Evolutionary conservation across 92 coral and sea anemone species (phyloP).

Genomic region (Scolanthus callimorphus): DNA sequence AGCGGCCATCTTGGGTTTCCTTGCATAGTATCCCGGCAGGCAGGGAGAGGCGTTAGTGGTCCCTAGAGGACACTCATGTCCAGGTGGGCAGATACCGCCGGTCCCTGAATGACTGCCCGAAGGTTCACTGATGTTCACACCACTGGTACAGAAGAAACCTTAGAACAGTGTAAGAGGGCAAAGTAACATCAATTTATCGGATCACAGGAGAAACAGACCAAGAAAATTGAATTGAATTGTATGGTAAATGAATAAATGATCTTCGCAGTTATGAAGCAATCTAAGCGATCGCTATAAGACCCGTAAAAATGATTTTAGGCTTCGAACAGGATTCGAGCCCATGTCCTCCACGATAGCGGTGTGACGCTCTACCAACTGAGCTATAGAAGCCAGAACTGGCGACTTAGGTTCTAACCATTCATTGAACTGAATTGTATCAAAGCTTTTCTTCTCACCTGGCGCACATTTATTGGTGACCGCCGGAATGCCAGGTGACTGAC

Average conservation of each 20-base stretch:
- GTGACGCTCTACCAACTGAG: no score
- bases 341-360: no score
- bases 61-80: constrained; percentile 89
- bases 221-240: no score
- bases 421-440: no score
- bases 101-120: constrained; percentile 51
- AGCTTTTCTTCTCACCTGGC: constrained; percentile 80
- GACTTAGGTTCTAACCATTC: no score
- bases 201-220: neutral
- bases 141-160: constrained; percentile 92
- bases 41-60: constrained; percentile 75
- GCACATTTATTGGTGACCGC: constrained; percentile 78
- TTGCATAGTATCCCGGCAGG: constrained; percentile 77
- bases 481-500: constrained; percentile 78
- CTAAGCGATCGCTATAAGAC: no score
- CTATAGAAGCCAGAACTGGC: no score
- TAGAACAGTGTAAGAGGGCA: neutral
- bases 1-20: constrained; percentile 65
- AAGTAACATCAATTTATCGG: no score
- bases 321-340: no score
- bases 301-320: no score
- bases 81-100: constrained; percentile 83
- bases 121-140: constrained; percentile 85
- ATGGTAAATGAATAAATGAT: no score
- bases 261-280: no score